A percentile compares a stretch with the other conserved stretches of the same genome.
These are phyloP conservation scores for Rhinogobius similis DNA, from an alignment of 2,113 vertebrate species.

Conservation along the genomic window DNA sequence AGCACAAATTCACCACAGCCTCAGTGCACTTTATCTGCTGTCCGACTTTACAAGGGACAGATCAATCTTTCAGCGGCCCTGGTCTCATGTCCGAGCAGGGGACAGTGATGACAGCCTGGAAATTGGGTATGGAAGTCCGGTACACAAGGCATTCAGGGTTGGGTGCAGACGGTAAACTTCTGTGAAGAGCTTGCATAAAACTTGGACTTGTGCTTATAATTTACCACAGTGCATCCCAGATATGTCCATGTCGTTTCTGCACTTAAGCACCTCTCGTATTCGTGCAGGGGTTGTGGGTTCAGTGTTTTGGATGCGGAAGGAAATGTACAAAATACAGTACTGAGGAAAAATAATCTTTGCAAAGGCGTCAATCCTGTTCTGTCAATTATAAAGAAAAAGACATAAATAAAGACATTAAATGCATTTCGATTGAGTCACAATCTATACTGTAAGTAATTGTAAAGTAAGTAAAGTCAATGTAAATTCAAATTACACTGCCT, in stretches of 20 bases:
- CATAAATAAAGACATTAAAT: too few relatives aligned
- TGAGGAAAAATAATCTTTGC: background rate
- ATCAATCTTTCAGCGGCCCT: conserved; percentile 50
- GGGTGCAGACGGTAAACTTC: conserved; percentile 24
- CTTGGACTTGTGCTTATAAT: conserved; percentile 22
- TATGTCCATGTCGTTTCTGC: background rate
- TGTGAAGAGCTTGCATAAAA: conserved; percentile 7
- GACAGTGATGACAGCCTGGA: conserved; percentile 20
- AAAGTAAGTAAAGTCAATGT: too few relatives aligned
- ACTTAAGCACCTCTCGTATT: background rate
- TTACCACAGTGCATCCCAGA: background rate
- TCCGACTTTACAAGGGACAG: conserved; percentile 46
- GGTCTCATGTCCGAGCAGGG: conserved; percentile 48
- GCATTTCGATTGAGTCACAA: too few relatives aligned
- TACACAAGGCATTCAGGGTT: conserved; percentile 13
- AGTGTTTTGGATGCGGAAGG: background rate
- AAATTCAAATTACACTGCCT: too few relatives aligned
- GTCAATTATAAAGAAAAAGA: too few relatives aligned
- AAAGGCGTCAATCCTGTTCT: too few relatives aligned
- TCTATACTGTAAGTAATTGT: too few relatives aligned
- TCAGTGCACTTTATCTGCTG: conserved; percentile 56
- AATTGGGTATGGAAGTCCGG: conserved; percentile 18
- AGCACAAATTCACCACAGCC: conserved; percentile 73
- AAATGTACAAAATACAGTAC: background rate
- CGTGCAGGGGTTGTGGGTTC: background rate